phyloP scores from a whole-genome alignment of 2,888 invertebrate species.

The Eilema sororculum region DNA sequence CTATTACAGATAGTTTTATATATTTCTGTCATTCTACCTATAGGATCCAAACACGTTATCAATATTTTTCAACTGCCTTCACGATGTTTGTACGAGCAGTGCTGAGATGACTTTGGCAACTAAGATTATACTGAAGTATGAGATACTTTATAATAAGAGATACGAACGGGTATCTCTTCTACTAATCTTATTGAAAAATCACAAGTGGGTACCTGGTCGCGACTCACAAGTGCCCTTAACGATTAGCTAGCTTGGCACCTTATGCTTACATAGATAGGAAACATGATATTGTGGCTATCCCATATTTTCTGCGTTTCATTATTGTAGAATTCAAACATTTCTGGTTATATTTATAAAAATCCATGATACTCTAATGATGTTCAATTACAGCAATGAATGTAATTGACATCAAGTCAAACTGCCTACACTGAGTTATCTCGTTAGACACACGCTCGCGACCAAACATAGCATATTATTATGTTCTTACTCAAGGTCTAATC shows the following conservation, averaged over 20 bases:
- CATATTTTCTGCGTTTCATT: too few species aligned
- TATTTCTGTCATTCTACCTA: too few species aligned
- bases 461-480: too few species aligned
- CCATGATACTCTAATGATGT: neutral
- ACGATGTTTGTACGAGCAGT: neutral
- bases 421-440: neutral
- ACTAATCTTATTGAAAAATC: neutral
- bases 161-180: neutral
- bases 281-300: neutral
- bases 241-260: neutral
- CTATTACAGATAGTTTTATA: too few species aligned
- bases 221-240: neutral
- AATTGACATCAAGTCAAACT: neutral
- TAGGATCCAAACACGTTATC: neutral
- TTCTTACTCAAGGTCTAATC: too few species aligned
- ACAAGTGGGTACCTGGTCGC: neutral
- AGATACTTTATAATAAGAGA: neutral
- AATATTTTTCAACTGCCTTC: neutral
- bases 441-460: too few species aligned
- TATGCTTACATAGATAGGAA: neutral
- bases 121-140: neutral
- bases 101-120: neutral
- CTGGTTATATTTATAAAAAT: too few species aligned
- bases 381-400: neutral
- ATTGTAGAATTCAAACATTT: too few species aligned